A percentile compares a stretch with the other conserved stretches of the same genome.
Conservation (phyloP, 2,888 invertebrate species). For the Myathropa florea region DNA sequence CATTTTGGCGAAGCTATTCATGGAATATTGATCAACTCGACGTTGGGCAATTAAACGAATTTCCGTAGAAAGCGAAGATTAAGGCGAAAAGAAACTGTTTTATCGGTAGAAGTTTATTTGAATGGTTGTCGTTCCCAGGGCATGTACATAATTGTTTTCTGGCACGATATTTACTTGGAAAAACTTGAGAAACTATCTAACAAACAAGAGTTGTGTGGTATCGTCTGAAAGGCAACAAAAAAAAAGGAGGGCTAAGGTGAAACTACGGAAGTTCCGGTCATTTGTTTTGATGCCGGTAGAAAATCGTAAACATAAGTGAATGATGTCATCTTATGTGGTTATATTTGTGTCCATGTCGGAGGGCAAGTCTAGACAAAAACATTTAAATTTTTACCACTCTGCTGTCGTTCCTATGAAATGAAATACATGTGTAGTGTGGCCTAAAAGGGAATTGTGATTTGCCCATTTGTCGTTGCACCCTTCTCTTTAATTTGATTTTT, state of each 20-base stretch:
- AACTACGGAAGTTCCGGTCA: not conserved
- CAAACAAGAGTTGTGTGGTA: slow-evolving; percentile 23
- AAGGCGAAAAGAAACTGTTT: not conserved
- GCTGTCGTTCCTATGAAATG: no score
- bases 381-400: no score
- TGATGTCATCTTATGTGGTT: not conserved
- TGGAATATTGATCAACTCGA: slow-evolving; percentile 47
- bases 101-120: slow-evolving; percentile 29
- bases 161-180: slow-evolving; percentile 14
- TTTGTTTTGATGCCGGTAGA: not conserved
- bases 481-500: no score
- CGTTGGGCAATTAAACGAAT: slow-evolving; percentile 48
- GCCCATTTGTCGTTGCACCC: no score
- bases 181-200: slow-evolving; percentile 45
- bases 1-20: slow-evolving; percentile 4
- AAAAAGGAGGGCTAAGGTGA: not conserved
- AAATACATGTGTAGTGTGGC: no score
- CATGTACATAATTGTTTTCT: slow-evolving; percentile 16
- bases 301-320: not conserved
- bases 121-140: not conserved
- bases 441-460: no score
- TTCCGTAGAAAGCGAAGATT: slow-evolving; percentile 21
- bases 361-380: not conserved
- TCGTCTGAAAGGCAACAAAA: not conserved
- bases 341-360: not conserved